Conservation (phyloP, 2,888 invertebrate genomes). For the Nebria salina region DNA sequence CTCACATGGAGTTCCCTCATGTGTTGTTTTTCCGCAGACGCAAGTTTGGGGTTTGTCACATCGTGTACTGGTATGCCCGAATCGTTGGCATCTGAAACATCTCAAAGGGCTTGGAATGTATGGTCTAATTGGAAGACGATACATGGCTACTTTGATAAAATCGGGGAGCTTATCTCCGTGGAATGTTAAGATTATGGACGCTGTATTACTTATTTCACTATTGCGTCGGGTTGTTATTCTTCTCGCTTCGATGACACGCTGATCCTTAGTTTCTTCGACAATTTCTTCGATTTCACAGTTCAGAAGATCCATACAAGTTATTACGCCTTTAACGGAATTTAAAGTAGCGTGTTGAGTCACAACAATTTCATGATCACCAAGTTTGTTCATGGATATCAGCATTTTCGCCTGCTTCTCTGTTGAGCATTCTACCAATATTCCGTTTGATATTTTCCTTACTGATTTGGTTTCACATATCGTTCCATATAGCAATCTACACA, state of each 20-base stretch:
- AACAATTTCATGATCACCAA: neutral
- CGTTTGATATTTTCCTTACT: no score
- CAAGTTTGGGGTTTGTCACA: constrained; percentile 37
- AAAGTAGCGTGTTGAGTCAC: neutral
- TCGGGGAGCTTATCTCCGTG: constrained; percentile 46
- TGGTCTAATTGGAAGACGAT: constrained; percentile 45
- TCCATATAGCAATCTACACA: no score
- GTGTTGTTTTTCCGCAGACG: constrained; percentile 43
- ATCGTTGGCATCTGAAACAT: constrained; percentile 41
- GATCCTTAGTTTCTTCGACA: constrained; percentile 28
- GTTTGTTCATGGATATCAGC: neutral
- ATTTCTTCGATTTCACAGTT: constrained; percentile 49
- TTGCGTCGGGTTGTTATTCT: constrained; percentile 40
- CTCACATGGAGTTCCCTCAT: constrained; percentile 36
- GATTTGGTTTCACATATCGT: no score
- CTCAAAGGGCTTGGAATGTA: constrained; percentile 49
- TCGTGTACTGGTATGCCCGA: constrained; percentile 41
- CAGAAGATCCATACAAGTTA: constrained; percentile 49
- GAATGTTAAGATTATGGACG: constrained; percentile 49
- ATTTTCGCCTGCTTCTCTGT: no score
- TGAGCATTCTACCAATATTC: no score
- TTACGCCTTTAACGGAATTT: constrained; percentile 48
- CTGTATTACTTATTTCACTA: constrained; percentile 36
- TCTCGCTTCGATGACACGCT: constrained; percentile 47
- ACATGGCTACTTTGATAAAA: constrained; percentile 44